Conservation (phyloP, 1,140 invertebrate genomes). For the Acarapis woodi region DNA sequence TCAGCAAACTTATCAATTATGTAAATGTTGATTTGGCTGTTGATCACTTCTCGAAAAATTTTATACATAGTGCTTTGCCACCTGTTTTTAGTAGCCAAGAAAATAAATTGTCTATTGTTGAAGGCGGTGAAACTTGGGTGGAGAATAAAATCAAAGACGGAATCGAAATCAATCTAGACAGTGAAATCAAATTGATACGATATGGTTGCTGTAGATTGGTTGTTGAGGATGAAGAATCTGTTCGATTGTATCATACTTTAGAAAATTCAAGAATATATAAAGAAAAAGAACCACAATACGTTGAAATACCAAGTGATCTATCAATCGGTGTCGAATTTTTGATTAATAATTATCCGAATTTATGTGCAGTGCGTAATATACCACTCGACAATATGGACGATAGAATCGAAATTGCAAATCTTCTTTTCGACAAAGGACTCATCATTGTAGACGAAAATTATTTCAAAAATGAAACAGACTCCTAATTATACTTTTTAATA, state of each 20-base stretch:
- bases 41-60: constrained; percentile 50
- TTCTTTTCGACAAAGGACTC: constrained; percentile 38
- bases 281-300: constrained; percentile 39
- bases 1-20: constrained; percentile 29
- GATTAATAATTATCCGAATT: constrained; percentile 41
- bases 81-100: constrained; percentile 36
- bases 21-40: constrained; percentile 46
- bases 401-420: constrained; percentile 28
- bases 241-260: constrained; percentile 40
- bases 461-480: no score
- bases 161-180: constrained; percentile 32
- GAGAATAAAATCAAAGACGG: constrained; percentile 25
- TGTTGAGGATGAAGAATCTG: constrained; percentile 26
- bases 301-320: constrained; percentile 34
- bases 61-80: constrained; percentile 58
- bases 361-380: constrained; percentile 33
- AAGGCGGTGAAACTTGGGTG: constrained; percentile 29
- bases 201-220: constrained; percentile 36
- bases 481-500: no score
- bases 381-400: constrained; percentile 29
- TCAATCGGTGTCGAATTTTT: constrained; percentile 36
- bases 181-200: constrained; percentile 33
- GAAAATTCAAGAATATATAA: constrained; percentile 60
- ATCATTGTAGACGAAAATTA: constrained; percentile 14
- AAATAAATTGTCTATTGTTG: constrained; percentile 30